These are phyloP conservation scores for Chalcosyrphus nemorum DNA, from an alignment of 2,888 invertebrate genomes.

Conservation along the genomic window DNA sequence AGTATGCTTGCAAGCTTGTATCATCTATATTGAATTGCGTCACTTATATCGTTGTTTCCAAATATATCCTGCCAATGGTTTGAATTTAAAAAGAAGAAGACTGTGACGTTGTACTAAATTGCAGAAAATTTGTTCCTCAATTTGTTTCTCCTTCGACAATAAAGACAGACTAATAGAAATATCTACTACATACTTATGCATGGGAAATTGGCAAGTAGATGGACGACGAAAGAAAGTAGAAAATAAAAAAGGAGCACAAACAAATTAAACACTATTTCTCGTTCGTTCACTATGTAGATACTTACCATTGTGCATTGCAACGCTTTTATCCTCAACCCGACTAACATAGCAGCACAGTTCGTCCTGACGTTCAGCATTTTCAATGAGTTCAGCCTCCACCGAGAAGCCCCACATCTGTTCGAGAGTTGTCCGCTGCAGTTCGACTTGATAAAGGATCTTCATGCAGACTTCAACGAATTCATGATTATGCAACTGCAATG, in stretches of 20 bases:
- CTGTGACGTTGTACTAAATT: slow-evolving; percentile 7
- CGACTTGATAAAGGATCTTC: slow-evolving; percentile 98
- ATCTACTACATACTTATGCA: not conserved
- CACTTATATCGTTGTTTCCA: not conserved
- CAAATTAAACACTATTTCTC: slow-evolving; percentile 34
- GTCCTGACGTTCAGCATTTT: slow-evolving; percentile 97
- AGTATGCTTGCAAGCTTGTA: not conserved
- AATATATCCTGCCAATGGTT: not conserved
- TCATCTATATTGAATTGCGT: not conserved
- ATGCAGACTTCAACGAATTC: slow-evolving; percentile 98
- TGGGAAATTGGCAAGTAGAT: not conserved
- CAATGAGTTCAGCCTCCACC: slow-evolving; percentile 97
- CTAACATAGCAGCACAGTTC: slow-evolving; percentile 98
- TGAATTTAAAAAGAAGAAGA: not conserved
- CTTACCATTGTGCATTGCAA: slow-evolving; percentile 97
- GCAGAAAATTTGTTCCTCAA: slow-evolving; percentile 6
- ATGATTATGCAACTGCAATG: slow-evolving; percentile 92
- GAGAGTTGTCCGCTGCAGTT: slow-evolving; percentile 92
- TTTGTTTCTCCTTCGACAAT: not conserved
- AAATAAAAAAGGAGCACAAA: slow-evolving; percentile 23
- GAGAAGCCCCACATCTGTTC: slow-evolving; percentile 99
- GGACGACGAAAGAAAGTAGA: not conserved
- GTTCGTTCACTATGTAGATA: too few relatives aligned
- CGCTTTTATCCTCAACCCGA: slow-evolving; percentile 96
- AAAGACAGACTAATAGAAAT: not conserved